Evolutionary conservation across 2,797 vertebrate species (phyloP).

Genomic region (Mormyrus proboscirostris): DNA sequence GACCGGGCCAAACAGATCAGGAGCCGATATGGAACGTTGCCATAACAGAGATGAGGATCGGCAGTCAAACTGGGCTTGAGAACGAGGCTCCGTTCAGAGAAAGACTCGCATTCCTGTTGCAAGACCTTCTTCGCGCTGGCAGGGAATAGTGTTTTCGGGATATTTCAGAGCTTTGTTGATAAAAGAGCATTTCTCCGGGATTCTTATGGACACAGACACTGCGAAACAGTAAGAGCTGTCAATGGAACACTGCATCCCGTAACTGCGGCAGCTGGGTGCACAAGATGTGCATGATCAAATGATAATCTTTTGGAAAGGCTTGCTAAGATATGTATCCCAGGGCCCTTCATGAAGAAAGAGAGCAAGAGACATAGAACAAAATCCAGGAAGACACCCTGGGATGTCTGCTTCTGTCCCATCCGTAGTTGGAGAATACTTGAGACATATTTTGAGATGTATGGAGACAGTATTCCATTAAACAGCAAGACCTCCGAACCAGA

Average conservation of each 20-base stretch:
- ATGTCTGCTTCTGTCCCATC: background rate
- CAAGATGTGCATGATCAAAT: background rate
- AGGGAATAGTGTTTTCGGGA: background rate
- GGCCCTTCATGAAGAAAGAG: background rate
- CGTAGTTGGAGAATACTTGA: background rate
- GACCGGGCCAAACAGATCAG: too few species aligned
- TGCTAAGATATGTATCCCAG: background rate
- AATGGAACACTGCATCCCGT: background rate
- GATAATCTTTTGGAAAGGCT: background rate
- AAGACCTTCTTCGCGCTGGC: background rate
- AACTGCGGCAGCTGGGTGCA: background rate
- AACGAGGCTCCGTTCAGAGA: background rate
- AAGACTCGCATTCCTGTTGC: background rate
- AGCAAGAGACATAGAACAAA: background rate
- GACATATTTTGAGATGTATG: background rate
- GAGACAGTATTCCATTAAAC: background rate
- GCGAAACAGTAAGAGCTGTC: background rate
- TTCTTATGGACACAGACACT: background rate
- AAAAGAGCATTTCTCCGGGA: background rate
- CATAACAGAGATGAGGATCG: background rate
- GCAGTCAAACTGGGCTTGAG: background rate
- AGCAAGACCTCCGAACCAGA: background rate
- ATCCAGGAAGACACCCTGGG: background rate
- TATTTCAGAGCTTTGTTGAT: background rate
- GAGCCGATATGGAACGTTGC: background rate